Evolutionary conservation across 1,140 invertebrate species (phyloP).

Genomic region (Melanaphis sacchari): DNA sequence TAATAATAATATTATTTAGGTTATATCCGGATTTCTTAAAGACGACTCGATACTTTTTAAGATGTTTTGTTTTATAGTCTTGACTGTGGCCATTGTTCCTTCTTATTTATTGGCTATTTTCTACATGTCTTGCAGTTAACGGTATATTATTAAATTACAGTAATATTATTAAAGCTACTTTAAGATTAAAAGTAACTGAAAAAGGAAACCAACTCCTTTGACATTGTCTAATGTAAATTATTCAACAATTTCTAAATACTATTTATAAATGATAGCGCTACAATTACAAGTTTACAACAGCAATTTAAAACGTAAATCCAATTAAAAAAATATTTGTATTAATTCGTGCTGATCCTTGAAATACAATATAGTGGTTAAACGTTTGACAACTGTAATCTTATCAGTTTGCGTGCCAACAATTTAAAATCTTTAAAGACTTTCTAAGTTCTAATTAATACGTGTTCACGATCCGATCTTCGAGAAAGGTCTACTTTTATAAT

Average conservation of each 20-base stretch:
- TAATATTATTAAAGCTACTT: neutral
- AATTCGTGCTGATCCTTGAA: neutral
- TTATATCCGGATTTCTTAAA: slow-evolving; percentile 25
- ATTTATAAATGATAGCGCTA: neutral
- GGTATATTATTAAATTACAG: neutral
- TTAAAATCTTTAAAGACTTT: slow-evolving; percentile 16
- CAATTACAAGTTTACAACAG: neutral
- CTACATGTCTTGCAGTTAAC: neutral
- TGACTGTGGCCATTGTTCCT: neutral
- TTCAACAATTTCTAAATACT: neutral
- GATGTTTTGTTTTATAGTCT: neutral
- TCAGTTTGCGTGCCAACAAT: slow-evolving; percentile 21
- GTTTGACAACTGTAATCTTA: neutral
- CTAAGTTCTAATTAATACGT: slow-evolving; percentile 28
- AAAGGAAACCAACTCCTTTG: neutral
- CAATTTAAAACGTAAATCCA: slow-evolving; percentile 29
- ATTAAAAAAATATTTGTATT: neutral
- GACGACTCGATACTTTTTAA: neutral
- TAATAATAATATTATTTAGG: slow-evolving; percentile 1
- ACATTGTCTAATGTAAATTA: neutral
- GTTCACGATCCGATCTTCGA: neutral
- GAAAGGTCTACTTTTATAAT: slow-evolving; percentile 26
- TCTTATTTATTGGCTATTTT: neutral
- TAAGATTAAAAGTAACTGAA: neutral
- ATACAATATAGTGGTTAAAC: neutral